Evolutionary conservation across 2,113 vertebrate genomes (phyloP), one percentile per base, ranked within the genome.

Genomic region (Cygnus atratus): DNA sequence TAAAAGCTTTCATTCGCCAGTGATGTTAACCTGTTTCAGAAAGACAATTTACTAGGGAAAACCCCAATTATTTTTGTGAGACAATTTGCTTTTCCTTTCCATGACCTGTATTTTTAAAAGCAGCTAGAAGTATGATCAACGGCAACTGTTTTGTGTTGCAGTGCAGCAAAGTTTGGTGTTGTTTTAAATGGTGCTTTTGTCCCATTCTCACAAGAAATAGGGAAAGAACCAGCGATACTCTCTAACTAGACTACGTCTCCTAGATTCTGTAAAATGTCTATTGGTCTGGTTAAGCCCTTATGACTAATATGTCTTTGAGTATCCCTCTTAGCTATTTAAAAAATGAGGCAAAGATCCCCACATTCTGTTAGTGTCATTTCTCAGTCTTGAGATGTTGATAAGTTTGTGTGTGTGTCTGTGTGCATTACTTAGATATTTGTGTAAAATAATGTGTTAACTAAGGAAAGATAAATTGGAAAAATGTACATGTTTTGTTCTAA

Each of bases 181-280:
- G 31, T 57, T 94, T 94, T 21, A 77, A 74, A 46, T 4, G 2
- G 11, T 39, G 7, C 2, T 57, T 92, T 73, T 92, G 22, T 48
- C 43, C 17, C 20, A 61, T 8, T 41, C 16, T 14, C 71, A 3
- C 4, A 84, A 73, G 28, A 78, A 86, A 41, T 57, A 62, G 15
- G 35, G 33, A 39, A 90, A 77, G 2, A 35, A 57, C 18, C 12
- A 50, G 12, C 3, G 44, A 10, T 80, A 43, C 43, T 68, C 15
- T 80, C 16, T 80, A 66, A 61, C 10, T 12, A 81, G 22, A 48
- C 6, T 31, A 29, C 1, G 13, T 43, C 24, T 93, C 31, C 26
- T 84, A 67, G 37, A 92, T 90, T 83, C 92, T 92, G 39, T 84
- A 89, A 77, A 50, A 90, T 22, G 46, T 93, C 77, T 87, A 28